These are phyloP conservation scores for Pogona vitticeps DNA, from an alignment of 2,113 vertebrate genomes.

Conservation along the genomic window DNA sequence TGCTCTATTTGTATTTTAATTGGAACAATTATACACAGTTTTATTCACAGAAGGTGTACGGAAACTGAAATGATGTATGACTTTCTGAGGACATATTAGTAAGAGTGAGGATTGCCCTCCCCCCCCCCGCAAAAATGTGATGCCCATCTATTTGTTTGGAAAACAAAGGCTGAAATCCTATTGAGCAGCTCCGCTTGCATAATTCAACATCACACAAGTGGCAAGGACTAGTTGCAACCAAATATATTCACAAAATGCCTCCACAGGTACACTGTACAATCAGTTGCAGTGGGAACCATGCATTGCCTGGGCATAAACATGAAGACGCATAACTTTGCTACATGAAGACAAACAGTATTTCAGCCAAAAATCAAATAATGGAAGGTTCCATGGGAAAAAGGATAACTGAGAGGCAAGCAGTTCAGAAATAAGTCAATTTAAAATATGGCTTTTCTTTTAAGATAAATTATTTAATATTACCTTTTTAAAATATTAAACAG, in stretches of 20 bases:
- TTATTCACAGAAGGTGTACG: background rate
- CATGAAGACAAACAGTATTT: too few species aligned
- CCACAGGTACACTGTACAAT: too few species aligned
- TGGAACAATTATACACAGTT: slow-evolving; percentile 5
- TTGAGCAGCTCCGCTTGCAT: too few species aligned
- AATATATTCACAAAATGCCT: too few species aligned
- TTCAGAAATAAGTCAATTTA: background rate
- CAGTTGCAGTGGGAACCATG: too few species aligned
- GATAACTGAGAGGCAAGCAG: background rate
- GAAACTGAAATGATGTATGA: background rate
- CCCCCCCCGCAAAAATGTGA: background rate
- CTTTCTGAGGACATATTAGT: slow-evolving; percentile 1
- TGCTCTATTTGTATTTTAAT: slow-evolving; percentile 15
- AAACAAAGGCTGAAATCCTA: background rate
- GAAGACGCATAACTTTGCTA: too few species aligned
- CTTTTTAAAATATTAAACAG: background rate
- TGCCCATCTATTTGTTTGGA: background rate
- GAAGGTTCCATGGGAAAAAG: background rate
- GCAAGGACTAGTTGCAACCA: too few species aligned
- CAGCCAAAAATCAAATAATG: too few species aligned
- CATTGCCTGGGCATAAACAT: too few species aligned
- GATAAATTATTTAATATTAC: background rate
- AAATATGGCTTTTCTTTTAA: background rate
- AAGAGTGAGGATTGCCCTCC: background rate
- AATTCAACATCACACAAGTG: too few species aligned